phyloP scores from a whole-genome alignment of 2,113 vertebrate genomes.

The Tetrao urogallus region DNA sequence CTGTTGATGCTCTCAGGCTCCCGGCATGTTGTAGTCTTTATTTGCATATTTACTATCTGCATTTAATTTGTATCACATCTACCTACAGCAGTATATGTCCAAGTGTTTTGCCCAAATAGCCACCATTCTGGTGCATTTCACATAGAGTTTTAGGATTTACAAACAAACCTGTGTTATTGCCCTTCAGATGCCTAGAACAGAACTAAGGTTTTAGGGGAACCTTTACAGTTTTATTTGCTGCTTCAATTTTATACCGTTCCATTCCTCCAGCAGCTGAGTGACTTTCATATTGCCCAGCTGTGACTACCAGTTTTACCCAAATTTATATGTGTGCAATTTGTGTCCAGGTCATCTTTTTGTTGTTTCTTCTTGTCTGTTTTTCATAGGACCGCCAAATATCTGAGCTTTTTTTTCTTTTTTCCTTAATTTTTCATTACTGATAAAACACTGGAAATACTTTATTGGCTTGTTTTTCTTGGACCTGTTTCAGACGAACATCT shows the following conservation, averaged over 20 bases:
- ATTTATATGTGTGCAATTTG: background rate
- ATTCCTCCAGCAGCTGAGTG: background rate
- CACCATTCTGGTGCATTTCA: background rate
- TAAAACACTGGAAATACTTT: background rate
- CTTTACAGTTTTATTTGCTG: constrained; percentile 13
- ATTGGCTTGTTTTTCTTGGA: background rate
- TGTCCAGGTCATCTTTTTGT: background rate
- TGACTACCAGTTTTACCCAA: background rate
- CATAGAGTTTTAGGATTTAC: background rate
- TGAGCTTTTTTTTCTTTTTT: accelerated
- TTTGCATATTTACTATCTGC: background rate
- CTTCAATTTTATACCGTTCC: background rate
- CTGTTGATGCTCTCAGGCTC: background rate
- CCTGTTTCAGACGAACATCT: background rate
- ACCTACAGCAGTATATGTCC: background rate
- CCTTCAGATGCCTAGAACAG: background rate
- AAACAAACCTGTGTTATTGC: background rate
- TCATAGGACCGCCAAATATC: background rate
- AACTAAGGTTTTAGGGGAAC: background rate
- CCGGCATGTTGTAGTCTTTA: background rate
- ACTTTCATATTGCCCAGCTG: background rate
- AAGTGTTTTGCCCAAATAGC: background rate
- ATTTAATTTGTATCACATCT: background rate
- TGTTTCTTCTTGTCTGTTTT: background rate
- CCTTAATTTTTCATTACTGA: background rate